Evolutionary conservation across 37 sponge, comb jelly and placozoan genomes (phyloP), one percentile per base, ranked within the genome.

Genomic region (Theonella swinhoei): DNA sequence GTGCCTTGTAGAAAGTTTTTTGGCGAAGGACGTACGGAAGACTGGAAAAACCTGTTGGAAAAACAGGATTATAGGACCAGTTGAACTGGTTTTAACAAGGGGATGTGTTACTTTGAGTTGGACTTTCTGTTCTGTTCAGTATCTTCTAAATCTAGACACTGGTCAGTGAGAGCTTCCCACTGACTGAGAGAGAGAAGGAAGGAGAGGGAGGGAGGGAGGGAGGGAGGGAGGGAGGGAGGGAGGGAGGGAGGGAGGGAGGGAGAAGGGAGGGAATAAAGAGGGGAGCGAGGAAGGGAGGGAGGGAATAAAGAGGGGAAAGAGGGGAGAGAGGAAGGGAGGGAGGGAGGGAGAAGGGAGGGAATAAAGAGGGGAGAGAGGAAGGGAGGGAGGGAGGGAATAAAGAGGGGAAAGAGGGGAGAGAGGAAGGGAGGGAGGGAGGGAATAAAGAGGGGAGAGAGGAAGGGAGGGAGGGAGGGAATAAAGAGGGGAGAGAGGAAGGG

Each of bases 71-170:
- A 7, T n/a, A n/a, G n/a, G 19, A 66, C 67, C 31, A 19, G 67
- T n/a, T 7, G 8, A 24, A 66, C 67, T 8, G 26, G 31, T 23
- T 20, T 66, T 66, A 66, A 24, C 31, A 8, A 66, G 22, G 19
- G 26, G 20, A 22, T 20, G 63, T 36, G 2, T 35, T 80, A 93
- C 93, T 86, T 80, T n/a, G 8, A 31, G 33, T 39, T 54, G 26
- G 89, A 88, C 28, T 29, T 43, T 8, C 84, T 37, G 41, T 88
- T 93, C 1, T 28, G 75, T 22, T 73, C 64, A 9, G 79, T 61
- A 64, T 94, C 95, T 43, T 91, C 94, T 54, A 90, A 66, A 36
- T 87, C 91, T 71, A 94, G 62, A 17, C 88, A 70, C 71, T 82
- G 84, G 35, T 94, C 95, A 42, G 91, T 82, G 42, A 94, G 58